These are phyloP conservation scores for Calephelis virginiensis DNA, from an alignment of 1,140 invertebrate genomes.

Conservation along the genomic window DNA sequence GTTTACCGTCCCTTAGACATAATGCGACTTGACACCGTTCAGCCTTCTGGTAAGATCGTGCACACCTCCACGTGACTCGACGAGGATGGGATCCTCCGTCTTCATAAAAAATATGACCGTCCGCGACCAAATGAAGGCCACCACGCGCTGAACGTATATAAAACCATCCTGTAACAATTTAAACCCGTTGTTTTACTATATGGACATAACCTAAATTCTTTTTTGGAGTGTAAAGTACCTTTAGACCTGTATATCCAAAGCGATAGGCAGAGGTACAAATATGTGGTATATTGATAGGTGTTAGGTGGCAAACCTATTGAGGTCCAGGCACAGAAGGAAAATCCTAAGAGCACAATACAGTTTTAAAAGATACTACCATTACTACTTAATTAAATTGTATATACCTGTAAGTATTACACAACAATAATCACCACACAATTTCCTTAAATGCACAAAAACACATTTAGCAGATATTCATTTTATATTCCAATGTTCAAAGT, in stretches of 20 bases:
- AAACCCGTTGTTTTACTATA: slow-evolving; percentile 26
- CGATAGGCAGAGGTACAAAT: no score
- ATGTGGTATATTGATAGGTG: no score
- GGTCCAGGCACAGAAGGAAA: no score
- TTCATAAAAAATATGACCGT: slow-evolving; percentile 75
- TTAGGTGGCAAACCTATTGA: no score
- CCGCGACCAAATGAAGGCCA: slow-evolving; percentile 68
- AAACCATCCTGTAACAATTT: slow-evolving; percentile 71
- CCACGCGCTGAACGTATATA: slow-evolving; percentile 74
- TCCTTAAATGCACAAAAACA: background rate
- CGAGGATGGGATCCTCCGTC: slow-evolving; percentile 71
- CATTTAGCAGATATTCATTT: background rate
- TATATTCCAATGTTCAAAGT: background rate
- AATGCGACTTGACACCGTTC: slow-evolving; percentile 73
- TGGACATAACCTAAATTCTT: background rate
- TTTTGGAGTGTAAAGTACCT: no score
- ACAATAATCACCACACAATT: background rate
- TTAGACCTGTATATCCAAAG: no score
- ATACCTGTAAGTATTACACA: background rate
- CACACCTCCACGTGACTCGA: slow-evolving; percentile 73
- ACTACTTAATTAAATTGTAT: background rate
- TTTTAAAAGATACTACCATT: background rate
- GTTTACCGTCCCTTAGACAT: slow-evolving; percentile 65
- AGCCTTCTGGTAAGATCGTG: slow-evolving; percentile 73
- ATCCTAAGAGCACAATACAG: no score